phyloP scores from a whole-genome alignment of 2,113 vertebrate species.

The Callipepla californica region DNA sequence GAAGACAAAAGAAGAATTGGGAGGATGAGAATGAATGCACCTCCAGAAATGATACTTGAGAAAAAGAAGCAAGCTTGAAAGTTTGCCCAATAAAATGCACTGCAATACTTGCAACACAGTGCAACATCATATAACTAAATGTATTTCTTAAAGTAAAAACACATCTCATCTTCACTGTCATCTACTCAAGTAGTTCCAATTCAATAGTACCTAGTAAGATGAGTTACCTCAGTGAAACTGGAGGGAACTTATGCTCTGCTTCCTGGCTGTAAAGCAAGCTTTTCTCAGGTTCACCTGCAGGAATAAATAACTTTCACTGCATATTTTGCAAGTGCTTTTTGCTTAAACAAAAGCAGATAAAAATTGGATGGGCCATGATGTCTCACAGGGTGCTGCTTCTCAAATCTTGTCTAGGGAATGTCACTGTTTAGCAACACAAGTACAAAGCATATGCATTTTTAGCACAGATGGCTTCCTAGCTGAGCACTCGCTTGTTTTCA shows the following conservation, averaged over 20 bases:
- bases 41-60: neutral
- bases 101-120: neutral
- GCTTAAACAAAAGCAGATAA: conserved; percentile 24
- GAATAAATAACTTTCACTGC: neutral
- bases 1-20: neutral
- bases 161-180: neutral
- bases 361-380: neutral
- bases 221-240: neutral
- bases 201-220: neutral
- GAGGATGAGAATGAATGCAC: neutral
- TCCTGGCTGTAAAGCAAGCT: neutral
- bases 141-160: too few species aligned
- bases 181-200: neutral
- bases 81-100: neutral
- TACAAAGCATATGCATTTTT: conserved; percentile 46
- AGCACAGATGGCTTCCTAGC: conserved; percentile 71
- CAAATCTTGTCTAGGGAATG: conserved; percentile 42
- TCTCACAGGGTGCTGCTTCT: conserved; percentile 1
- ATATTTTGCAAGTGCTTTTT: neutral
- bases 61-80: neutral
- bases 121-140: neutral
- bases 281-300: neutral
- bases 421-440: conserved; percentile 49
- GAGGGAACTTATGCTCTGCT: neutral
- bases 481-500: conserved; percentile 70